phyloP scores from a whole-genome alignment of 1,140 invertebrate species.

The Dreissena polymorpha region DNA sequence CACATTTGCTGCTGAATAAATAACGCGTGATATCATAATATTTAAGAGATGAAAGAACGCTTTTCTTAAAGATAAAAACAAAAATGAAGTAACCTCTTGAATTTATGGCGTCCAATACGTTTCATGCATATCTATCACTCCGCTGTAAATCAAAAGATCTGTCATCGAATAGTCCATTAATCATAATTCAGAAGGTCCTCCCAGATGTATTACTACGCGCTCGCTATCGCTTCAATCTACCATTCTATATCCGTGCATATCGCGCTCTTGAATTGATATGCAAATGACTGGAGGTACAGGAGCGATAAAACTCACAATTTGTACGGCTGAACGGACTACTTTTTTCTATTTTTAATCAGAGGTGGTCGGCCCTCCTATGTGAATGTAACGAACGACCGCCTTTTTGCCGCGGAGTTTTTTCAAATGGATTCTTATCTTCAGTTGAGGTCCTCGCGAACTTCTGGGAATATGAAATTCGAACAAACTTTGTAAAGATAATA shows the following conservation, averaged over 20 bases:
- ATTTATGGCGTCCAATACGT: constrained; percentile 38
- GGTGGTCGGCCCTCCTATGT: background rate
- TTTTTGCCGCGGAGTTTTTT: too few species aligned
- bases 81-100: constrained; percentile 52
- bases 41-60: constrained; percentile 36
- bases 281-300: constrained; percentile 36
- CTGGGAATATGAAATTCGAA: too few species aligned
- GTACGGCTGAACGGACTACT: constrained; percentile 39
- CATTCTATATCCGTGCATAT: constrained; percentile 29
- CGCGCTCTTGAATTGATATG: constrained; percentile 17
- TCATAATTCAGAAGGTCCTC: constrained; percentile 47
- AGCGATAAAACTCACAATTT: constrained; percentile 28
- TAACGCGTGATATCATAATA: constrained; percentile 52
- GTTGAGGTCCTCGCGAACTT: too few species aligned
- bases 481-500: too few species aligned
- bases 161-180: constrained; percentile 27
- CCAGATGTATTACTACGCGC: constrained; percentile 47
- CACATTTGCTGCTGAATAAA: constrained; percentile 46
- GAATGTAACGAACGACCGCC: background rate
- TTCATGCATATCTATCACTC: constrained; percentile 48
- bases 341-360: constrained; percentile 4
- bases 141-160: constrained; percentile 35
- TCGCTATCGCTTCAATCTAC: background rate
- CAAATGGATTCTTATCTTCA: too few species aligned
- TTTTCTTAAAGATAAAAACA: constrained; percentile 52